Evolutionary conservation across 2,888 invertebrate genomes (phyloP).

Genomic region (Heterodera filipjevi): DNA sequence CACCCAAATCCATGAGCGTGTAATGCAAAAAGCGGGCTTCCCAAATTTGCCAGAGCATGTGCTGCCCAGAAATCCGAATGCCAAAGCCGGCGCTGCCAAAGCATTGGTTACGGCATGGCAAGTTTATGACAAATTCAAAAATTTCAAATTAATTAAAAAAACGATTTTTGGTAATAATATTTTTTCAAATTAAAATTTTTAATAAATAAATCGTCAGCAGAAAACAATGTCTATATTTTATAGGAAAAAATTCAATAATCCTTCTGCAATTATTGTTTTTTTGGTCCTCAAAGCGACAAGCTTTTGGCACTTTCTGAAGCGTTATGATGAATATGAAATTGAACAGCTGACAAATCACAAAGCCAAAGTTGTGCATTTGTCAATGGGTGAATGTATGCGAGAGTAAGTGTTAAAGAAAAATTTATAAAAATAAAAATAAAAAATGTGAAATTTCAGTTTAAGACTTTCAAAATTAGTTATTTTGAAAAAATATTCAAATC

Average conservation of each 20-base stretch:
- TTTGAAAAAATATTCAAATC: background rate
- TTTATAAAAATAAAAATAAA: too few species aligned
- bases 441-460: too few species aligned
- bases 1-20: background rate
- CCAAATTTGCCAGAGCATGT: conserved; percentile 4
- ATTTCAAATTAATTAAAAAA: background rate
- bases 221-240: background rate
- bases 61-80: conserved; percentile 23
- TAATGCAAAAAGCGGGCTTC: background rate
- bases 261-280: background rate
- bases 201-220: background rate
- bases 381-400: background rate
- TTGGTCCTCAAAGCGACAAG: background rate
- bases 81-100: conserved; percentile 67
- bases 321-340: conserved; percentile 4
- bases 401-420: background rate
- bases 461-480: too few species aligned
- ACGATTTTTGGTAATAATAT: background rate
- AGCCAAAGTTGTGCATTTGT: background rate
- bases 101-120: conserved; percentile 78
- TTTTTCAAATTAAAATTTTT: background rate
- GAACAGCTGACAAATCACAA: background rate
- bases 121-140: background rate
- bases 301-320: background rate
- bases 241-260: background rate